Evolutionary conservation across 2,888 invertebrate genomes (phyloP), one percentile per base, ranked within the genome.

Genomic region (Heteromyza rotundicornis): DNA sequence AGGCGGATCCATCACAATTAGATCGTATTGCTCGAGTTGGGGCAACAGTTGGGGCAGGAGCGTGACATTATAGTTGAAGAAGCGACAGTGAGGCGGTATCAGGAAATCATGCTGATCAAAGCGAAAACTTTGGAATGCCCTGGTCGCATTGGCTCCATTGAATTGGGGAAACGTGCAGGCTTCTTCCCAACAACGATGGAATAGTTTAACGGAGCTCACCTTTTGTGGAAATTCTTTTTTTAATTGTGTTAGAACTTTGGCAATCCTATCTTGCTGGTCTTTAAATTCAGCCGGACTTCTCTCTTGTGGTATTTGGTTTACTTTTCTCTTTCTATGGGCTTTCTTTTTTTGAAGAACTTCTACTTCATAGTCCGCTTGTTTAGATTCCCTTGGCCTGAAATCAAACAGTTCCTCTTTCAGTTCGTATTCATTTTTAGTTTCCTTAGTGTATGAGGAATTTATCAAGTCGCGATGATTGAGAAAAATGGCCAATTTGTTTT

Each of bases 1-100:
- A 0, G 98, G 97, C 32, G 98, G 98, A 85, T 98, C 98, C 69
- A 96, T 85, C 17, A 97, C 83, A 56, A 98, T 86, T 57, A 96
- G 84, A 81, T 96, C 92, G 85, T 87, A 97, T 63, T 84, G 85
- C 5, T 2, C 3, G 20, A 73, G 59, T 44, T 88, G 77, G 23
- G 81, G 71, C 51, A 88, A 82, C 68, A 86, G 84, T 53, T 86
- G 80, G n/a, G 82, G 80, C 0, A 91, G 85, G 67, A 89, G 84
- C 17, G 84, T 84, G 68, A 92, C 86, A 71, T 89, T 86, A 77
- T 89, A 89, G 69, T 89, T 90, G 76, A 84, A 89, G 81, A 90
- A 94, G 81, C 82, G 84, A 66, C 88, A 88, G 50, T 86, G 84
- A 60, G 85, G 80, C 20, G 94, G 94, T 72, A 94, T 87, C 19